A percentile compares a stretch with the other conserved stretches of the same genome.
Evolutionary conservation across 2,797 vertebrate genomes (phyloP).

Genomic region (Bryconaethiops microstoma): DNA sequence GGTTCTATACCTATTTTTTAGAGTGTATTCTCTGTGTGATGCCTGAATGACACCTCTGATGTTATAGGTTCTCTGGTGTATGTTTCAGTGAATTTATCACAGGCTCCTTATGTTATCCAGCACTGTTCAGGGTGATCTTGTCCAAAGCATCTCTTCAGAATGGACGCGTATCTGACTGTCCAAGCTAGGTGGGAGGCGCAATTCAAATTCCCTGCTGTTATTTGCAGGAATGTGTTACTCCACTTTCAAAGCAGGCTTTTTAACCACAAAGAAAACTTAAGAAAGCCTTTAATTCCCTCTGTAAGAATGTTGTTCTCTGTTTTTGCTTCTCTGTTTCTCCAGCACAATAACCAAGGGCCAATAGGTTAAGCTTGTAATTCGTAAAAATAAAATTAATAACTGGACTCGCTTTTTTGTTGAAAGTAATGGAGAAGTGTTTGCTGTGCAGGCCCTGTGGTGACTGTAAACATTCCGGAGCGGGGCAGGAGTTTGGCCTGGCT

Average conservation of each 20-base stretch:
- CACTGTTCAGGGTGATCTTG: neutral
- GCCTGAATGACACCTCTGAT: neutral
- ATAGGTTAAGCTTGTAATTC: slow-evolving; percentile 76
- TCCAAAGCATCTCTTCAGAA: slow-evolving; percentile 33
- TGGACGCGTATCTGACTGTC: slow-evolving; percentile 42
- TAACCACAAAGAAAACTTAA: slow-evolving; percentile 57
- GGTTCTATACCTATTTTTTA: too few species aligned
- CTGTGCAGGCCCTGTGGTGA: slow-evolving; percentile 86
- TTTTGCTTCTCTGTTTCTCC: slow-evolving; percentile 53
- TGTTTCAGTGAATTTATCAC: neutral
- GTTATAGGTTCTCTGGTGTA: neutral
- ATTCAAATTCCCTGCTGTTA: slow-evolving; percentile 73
- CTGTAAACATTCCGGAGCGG: slow-evolving; percentile 90
- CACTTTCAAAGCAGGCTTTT: slow-evolving; percentile 67
- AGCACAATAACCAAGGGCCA: slow-evolving; percentile 63
- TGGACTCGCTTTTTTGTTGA: slow-evolving; percentile 70
- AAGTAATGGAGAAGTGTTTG: slow-evolving; percentile 82
- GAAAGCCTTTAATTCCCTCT: slow-evolving; percentile 31
- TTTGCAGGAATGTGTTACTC: slow-evolving; percentile 72
- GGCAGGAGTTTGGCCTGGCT: slow-evolving; percentile 79
- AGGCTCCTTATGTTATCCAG: neutral
- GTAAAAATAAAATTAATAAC: slow-evolving; percentile 83
- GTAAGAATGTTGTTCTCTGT: slow-evolving; percentile 43
- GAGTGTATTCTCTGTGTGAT: neutral
- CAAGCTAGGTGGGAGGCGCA: slow-evolving; percentile 62